These are phyloP conservation scores for Drosophila cognata DNA, from an alignment of 2,888 invertebrate genomes.

Conservation along the genomic window DNA sequence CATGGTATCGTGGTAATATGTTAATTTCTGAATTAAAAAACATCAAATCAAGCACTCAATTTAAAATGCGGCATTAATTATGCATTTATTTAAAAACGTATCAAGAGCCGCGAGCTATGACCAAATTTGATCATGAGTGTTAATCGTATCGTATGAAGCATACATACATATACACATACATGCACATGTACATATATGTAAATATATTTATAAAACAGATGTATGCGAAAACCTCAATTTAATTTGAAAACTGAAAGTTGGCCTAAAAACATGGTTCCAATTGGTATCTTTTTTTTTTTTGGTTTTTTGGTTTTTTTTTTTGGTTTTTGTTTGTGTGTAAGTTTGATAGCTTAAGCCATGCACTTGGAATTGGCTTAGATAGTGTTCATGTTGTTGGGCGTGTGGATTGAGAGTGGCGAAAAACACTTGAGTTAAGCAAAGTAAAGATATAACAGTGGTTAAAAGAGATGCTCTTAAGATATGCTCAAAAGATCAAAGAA, in stretches of 20 bases:
- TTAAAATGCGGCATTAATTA: slow-evolving; percentile 67
- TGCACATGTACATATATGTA: slow-evolving; percentile 19
- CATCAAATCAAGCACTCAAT: slow-evolving; percentile 8
- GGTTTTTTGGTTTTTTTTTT: not conserved
- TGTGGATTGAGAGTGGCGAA: slow-evolving; percentile 13
- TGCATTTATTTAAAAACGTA: slow-evolving; percentile 67
- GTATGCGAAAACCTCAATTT: slow-evolving; percentile 67
- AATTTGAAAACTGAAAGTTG: slow-evolving; percentile 82
- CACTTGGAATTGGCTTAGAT: slow-evolving; percentile 19
- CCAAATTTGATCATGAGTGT: slow-evolving; percentile 56
- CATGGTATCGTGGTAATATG: slow-evolving; percentile 48
- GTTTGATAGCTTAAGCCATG: slow-evolving; percentile 5
- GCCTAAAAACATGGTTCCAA: slow-evolving; percentile 83
- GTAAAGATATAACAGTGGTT: not conserved
- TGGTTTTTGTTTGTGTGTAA: not conserved
- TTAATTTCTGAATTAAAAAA: slow-evolving; percentile 40
- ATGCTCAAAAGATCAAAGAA: not conserved
- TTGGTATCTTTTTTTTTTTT: slow-evolving; percentile 14
- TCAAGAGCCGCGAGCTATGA: slow-evolving; percentile 63
- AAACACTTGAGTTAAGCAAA: not conserved
- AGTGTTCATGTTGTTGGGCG: slow-evolving; percentile 36
- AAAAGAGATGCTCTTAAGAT: not conserved
- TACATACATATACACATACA: not conserved
- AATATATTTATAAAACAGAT: slow-evolving; percentile 1
- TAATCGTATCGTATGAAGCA: slow-evolving; percentile 6